A percentile compares a stretch with the other conserved stretches of the same genome.
Conservation (phyloP, 2,113 vertebrate genomes). For the Alectura lathami region DNA sequence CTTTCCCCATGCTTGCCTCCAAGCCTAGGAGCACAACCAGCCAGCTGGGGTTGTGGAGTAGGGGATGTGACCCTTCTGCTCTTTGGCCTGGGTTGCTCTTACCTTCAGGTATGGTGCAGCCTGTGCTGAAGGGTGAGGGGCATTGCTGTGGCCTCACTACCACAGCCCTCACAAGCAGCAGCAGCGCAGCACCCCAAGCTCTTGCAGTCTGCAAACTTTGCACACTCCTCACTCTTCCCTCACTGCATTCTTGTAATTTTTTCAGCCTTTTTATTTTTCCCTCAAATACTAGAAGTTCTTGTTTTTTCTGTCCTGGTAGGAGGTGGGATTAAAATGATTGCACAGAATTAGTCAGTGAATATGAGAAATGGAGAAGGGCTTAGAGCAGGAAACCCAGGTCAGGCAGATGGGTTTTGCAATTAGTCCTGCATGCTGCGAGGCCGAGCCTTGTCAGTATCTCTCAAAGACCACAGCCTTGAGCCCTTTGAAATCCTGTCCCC, state of each 20-base stretch:
- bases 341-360: neutral
- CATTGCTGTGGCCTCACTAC: accelerated
- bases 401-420: slow-evolving; percentile 49
- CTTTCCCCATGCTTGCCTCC: neutral
- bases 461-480: neutral
- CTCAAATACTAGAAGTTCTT: neutral
- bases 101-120: accelerated
- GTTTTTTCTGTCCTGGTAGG: neutral
- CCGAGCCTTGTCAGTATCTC: neutral
- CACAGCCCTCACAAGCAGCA: neutral
- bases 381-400: neutral
- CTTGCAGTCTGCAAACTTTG: neutral
- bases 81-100: accelerated
- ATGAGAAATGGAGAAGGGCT: slow-evolving; percentile 20
- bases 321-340: slow-evolving; percentile 42
- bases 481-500: neutral
- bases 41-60: neutral
- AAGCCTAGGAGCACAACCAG: neutral
- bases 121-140: accelerated
- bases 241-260: neutral
- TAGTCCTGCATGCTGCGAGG: slow-evolving; percentile 47
- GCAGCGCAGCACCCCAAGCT: accelerated
- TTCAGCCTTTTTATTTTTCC: neutral
- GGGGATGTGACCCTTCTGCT: neutral
- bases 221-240: too few relatives aligned